A percentile compares a stretch with the other conserved stretches of the same genome.
These are phyloP conservation scores for Cheilosia pagana DNA, from an alignment of 2,888 invertebrate species.

Conservation along the genomic window DNA sequence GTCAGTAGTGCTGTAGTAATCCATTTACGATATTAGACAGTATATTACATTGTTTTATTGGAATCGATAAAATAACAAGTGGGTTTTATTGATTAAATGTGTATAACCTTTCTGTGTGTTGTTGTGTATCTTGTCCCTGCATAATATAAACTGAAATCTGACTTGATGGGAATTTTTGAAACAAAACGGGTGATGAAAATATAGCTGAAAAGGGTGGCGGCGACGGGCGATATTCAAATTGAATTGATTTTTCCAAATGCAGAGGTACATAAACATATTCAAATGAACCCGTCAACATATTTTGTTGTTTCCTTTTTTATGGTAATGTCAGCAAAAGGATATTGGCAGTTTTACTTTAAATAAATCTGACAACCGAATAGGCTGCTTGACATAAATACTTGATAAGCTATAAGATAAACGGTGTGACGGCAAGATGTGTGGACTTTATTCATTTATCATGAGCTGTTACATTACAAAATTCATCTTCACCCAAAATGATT, in stretches of 20 bases:
- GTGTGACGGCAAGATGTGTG: too few relatives aligned
- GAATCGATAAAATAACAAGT: constrained; percentile 58
- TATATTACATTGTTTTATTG: constrained; percentile 16
- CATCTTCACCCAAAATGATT: too few relatives aligned
- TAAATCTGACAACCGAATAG: too few relatives aligned
- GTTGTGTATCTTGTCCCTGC: neutral
- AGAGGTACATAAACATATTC: constrained; percentile 2
- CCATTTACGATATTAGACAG: constrained; percentile 41
- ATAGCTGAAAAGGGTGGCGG: neutral
- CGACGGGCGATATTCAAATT: constrained; percentile 17
- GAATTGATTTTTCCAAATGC: constrained; percentile 21
- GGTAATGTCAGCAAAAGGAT: neutral
- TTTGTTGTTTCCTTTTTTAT: constrained; percentile 16
- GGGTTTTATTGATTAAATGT: constrained; percentile 46
- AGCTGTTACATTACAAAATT: too few relatives aligned
- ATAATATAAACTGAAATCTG: constrained; percentile 12
- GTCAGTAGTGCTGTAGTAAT: constrained; percentile 32
- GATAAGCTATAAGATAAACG: too few relatives aligned
- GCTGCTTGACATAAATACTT: too few relatives aligned
- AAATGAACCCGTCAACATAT: constrained; percentile 12
- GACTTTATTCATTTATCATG: too few relatives aligned
- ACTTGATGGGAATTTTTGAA: constrained; percentile 5
- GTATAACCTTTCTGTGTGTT: neutral
- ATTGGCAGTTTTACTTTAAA: too few relatives aligned
- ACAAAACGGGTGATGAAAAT: constrained; percentile 2